Percentiles rank a stretch among this genome's conserved stretches.
phyloP scores from a whole-genome alignment of 2,888 invertebrate species.

The Acanthosoma haemorrhoidale region DNA sequence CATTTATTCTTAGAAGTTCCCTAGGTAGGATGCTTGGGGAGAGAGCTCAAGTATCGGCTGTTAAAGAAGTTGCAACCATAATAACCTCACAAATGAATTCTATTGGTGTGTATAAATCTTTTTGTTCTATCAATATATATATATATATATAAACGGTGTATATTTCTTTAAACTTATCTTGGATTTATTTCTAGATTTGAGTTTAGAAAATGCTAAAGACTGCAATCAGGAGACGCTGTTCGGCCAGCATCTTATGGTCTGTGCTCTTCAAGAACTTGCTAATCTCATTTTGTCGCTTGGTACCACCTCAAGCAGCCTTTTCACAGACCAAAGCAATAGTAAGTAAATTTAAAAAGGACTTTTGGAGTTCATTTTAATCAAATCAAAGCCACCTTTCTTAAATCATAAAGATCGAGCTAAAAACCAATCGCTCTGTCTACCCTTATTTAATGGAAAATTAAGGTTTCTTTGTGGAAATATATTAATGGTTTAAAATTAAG shows the following conservation, averaged over 20 bases:
- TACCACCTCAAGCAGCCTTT: constrained; percentile 87
- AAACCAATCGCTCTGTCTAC: too few species aligned
- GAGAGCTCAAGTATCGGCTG: constrained; percentile 92
- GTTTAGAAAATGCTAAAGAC: constrained; percentile 86
- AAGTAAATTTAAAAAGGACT: constrained; percentile 42
- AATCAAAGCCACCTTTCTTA: too few species aligned
- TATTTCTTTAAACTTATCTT: neutral
- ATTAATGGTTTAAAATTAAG: too few species aligned
- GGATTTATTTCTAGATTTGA: constrained; percentile 60
- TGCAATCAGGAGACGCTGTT: constrained; percentile 84
- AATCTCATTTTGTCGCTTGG: constrained; percentile 83
- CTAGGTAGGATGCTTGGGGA: constrained; percentile 93
- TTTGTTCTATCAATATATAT: neutral
- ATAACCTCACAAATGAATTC: constrained; percentile 93
- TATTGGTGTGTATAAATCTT: constrained; percentile 50
- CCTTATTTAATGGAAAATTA: too few species aligned
- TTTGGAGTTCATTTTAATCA: neutral
- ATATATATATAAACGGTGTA: neutral
- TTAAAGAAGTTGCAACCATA: constrained; percentile 87
- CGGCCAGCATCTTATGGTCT: constrained; percentile 85
- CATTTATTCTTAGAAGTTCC: constrained; percentile 86
- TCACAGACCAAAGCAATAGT: constrained; percentile 81
- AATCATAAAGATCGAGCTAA: too few species aligned
- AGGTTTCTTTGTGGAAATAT: too few species aligned
- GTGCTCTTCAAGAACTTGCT: constrained; percentile 90